Conservation (phyloP, 2,113 vertebrate species). For the Oryzias javanicus region DNA sequence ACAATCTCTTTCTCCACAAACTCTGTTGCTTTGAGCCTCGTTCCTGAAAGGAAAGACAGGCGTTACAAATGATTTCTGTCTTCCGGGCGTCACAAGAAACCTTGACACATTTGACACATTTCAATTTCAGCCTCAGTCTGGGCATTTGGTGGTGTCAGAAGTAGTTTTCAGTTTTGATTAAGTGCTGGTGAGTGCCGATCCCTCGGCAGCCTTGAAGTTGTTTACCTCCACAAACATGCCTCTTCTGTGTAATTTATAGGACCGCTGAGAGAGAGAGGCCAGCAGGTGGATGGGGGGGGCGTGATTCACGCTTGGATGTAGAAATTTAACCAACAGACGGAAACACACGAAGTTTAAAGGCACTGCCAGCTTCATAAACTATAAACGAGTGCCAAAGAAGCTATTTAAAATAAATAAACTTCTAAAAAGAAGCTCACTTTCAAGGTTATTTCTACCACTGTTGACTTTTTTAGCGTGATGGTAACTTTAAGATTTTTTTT, state of each 20-base stretch:
- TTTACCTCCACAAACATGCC: conserved; percentile 30
- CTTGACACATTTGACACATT: not conserved
- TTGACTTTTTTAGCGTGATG: no score
- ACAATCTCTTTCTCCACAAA: not conserved
- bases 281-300: conserved; percentile 19
- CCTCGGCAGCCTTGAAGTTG: conserved; percentile 21
- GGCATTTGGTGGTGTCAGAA: not conserved
- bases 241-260: conserved; percentile 34
- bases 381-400: not conserved
- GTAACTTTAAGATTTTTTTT: no score
- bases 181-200: conserved; percentile 28
- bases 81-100: not conserved
- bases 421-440: not conserved
- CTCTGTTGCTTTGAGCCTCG: not conserved
- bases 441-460: no score
- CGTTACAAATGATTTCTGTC: not conserved
- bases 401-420: not conserved
- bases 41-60: not conserved
- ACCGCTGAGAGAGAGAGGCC: conserved; percentile 12
- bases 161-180: conserved; percentile 18
- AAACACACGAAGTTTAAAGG: not conserved
- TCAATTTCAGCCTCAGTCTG: not conserved
- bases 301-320: conserved; percentile 5
- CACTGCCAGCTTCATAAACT: not conserved
- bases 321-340: not conserved